Evolutionary conservation across 1,140 invertebrate species (phyloP).

Genomic region (Xylocopa sonorina): DNA sequence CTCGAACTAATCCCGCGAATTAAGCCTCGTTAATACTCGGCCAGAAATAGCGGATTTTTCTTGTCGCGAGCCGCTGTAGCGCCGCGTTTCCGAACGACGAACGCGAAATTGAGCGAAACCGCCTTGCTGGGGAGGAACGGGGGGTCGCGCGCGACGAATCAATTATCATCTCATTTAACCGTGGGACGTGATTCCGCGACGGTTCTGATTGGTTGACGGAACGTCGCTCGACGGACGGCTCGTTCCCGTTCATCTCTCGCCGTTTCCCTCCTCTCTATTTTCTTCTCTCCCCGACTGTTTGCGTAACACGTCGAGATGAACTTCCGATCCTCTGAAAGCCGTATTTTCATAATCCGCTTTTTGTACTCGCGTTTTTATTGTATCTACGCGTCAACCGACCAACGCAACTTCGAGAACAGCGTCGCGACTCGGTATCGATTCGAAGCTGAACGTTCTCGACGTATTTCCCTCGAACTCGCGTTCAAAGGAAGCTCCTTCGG

Average conservation of each 20-base stretch:
- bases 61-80: background rate
- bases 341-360: too few species aligned
- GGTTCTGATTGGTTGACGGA: background rate
- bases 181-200: background rate
- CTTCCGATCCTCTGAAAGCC: too few species aligned
- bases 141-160: background rate
- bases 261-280: too few species aligned
- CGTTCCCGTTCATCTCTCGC: too few species aligned
- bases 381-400: too few species aligned
- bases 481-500: too few species aligned
- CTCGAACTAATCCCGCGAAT: conserved; percentile 45
- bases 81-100: background rate
- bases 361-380: too few species aligned
- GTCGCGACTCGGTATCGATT: too few species aligned
- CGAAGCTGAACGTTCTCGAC: background rate
- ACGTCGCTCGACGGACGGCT: background rate
- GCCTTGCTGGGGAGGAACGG: background rate
- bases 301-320: background rate
- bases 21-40: conserved; percentile 34
- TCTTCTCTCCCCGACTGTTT: too few species aligned
- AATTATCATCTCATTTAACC: conserved; percentile 20
- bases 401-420: too few species aligned
- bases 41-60: conserved; percentile 26
- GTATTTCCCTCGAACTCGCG: background rate
- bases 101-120: conserved; percentile 6